Base-by-base conservation (phyloP, 23 tunicate species). In the Ascidia mentula region DNA sequence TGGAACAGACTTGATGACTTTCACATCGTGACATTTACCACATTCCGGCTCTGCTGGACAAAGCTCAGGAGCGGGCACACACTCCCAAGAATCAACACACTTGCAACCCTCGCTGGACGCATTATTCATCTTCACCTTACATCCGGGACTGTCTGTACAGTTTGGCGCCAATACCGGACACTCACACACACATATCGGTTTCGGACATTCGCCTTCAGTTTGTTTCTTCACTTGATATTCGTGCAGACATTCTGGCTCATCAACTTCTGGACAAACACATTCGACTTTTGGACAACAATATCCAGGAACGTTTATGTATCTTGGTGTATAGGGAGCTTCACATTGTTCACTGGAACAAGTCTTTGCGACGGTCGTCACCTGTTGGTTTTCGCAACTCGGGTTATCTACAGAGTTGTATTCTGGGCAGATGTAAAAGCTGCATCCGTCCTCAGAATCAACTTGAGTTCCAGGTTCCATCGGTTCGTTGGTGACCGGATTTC, bases 91-190 rank as follows among this genome's bases (percentile, higher is more conserved):
- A 7, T 37, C 38, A 13, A 79, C 69, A 36, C 87, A 82, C 30
- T 46, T 34, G 37, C 87, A 82, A 31, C 59, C 73, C 32, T 61
- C 77, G 13, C 40, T 22, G 1, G 82, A 77, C 32, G 69, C 38
- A 18, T 65, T 18, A 31, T 80, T 84, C 31, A 77, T 22, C 4
- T 65, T 20, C 17, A 80, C 70, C 37, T 77, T 77, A 60, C 88
- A 84, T 77, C 88, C 88, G n/a, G 82, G 88, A 37, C 39, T 69
- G 53, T 36, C 20, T 6, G 74, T 33, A 33, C 88, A 84, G 36
- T 70, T 70, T 34, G 42, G 53, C 26, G 15, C 61, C 0, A 84
- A 32, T n/a, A 33, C 31, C 0, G 88, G 77, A 46, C 88, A 84
- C 18, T 77, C 77, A 32, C 88, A 84, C 28, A 32, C 82, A 40